Base-by-base conservation (phyloP, 2,797 vertebrate genomes). In the Lemur catta region DNA sequence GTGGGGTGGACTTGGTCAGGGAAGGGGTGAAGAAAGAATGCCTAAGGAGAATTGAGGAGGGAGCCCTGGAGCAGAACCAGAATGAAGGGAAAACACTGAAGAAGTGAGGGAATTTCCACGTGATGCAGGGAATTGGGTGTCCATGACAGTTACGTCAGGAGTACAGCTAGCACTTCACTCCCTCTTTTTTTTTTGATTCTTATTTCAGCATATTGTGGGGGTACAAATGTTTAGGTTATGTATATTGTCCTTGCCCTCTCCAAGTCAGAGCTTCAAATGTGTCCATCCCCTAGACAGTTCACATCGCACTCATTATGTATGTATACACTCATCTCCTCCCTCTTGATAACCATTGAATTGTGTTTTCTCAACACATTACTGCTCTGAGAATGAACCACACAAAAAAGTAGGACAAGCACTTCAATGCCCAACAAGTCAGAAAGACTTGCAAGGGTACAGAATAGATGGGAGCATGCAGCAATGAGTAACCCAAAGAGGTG, bases 91-190 rank as follows among this genome's bases (percentile, higher is more conserved):
- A 43, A 15, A 28, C 24, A 10, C 11, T 38, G 63, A 38, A 35
- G 11, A 26, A 7, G 57, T 65, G 5, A 38, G 11, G 7, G 3
- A 6, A 1, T n/a, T 33, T 33, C n/a, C n/a, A 3, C 1, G 1
- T 8, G 46, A 65, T 28, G 50, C 8, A 8, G 20, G 30, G 48
- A 48, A 9, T 28, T 38, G 55, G 55, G 1, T 46, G n/a, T 28
- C 33, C 57, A 10, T 5, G 33, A 48, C 4, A 18, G 35, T 30
- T 65, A 1, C 4, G 18, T n/a, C 9, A 1, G 17, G 43, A 76
- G 30, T 4, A 38, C 74, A n/a, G 35, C 41, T 50, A 11, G 0
- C 20, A 15, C 55, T n/a, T 65, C 33, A 28, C 38, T 28, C 18
- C 71, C 43, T 63, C 41, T 50, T 4, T 43, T 43, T 43, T 43